phyloP scores from a whole-genome alignment of 2,888 invertebrate genomes.

The Apamea anceps region DNA sequence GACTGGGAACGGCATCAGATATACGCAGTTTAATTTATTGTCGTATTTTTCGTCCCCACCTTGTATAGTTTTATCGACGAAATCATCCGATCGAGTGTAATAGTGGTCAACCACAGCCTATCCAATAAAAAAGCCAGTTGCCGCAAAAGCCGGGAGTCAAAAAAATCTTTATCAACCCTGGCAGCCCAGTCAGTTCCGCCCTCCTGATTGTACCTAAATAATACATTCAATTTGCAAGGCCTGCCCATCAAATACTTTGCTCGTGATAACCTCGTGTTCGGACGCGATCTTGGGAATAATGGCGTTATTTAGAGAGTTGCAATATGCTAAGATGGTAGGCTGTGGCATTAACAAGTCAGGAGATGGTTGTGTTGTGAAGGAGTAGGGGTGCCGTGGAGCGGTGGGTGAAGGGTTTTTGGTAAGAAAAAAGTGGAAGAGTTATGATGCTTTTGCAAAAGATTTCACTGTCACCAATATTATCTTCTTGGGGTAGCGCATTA shows the following conservation, averaged over 20 bases:
- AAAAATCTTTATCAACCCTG: slow-evolving; percentile 28
- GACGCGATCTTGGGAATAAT: slow-evolving; percentile 86
- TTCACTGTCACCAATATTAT: not conserved
- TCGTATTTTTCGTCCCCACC: no score
- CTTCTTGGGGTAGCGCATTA: no score
- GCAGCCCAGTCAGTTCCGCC: slow-evolving; percentile 66
- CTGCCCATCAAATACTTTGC: slow-evolving; percentile 87
- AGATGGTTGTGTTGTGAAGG: slow-evolving; percentile 84
- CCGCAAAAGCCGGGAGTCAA: not conserved
- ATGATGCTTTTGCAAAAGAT: not conserved
- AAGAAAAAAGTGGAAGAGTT: not conserved
- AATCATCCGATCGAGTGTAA: not conserved
- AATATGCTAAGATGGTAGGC: slow-evolving; percentile 90
- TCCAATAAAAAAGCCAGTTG: not conserved
- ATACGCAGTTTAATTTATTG: no score
- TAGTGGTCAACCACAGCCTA: not conserved
- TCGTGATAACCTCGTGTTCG: slow-evolving; percentile 83
- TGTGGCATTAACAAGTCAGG: slow-evolving; percentile 89
- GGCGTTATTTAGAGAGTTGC: slow-evolving; percentile 89
- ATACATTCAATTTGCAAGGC: slow-evolving; percentile 87
- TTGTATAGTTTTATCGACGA: not conserved
- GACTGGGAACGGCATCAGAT: no score
- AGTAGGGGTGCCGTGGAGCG: slow-evolving; percentile 71
- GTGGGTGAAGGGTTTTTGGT: not conserved
- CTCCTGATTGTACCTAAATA: slow-evolving; percentile 87